Conservation (phyloP, 2,888 invertebrate species). For the Macrosoma leucophasiata region DNA sequence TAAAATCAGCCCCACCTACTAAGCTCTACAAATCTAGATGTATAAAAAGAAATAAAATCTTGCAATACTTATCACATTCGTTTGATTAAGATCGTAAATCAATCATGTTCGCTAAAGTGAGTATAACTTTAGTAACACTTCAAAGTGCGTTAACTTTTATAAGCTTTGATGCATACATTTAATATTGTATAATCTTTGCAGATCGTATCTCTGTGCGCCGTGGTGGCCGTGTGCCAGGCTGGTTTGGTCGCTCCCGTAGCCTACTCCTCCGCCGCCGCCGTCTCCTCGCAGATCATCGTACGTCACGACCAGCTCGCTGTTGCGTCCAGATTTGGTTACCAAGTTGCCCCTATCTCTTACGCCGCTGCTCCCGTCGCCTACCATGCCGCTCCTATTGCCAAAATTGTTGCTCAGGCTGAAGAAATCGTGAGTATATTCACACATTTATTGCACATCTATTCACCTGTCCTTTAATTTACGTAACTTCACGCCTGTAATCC, state of each 20-base stretch:
- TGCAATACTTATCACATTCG: too few relatives aligned
- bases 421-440: conserved; percentile 17
- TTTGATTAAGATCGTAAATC: too few relatives aligned
- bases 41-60: too few relatives aligned
- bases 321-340: too few relatives aligned
- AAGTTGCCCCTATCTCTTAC: conserved; percentile 28
- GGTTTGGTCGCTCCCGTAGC: conserved; percentile 46
- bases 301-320: conserved; percentile 53
- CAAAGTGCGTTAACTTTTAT: too few relatives aligned
- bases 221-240: conserved; percentile 37
- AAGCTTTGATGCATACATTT: too few relatives aligned
- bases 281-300: conserved; percentile 52
- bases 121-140: too few relatives aligned
- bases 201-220: conserved; percentile 36
- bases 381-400: conserved; percentile 32
- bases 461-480: too few relatives aligned
- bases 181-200: too few relatives aligned
- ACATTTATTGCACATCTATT: not conserved
- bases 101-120: conserved; percentile 28
- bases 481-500: too few relatives aligned
- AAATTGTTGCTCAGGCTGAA: conserved; percentile 33
- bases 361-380: conserved; percentile 33
- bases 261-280: conserved; percentile 46
- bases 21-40: too few relatives aligned
- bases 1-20: too few relatives aligned